Evolutionary conservation across 1,140 invertebrate species (phyloP).

Genomic region (Drosophila orosa): DNA sequence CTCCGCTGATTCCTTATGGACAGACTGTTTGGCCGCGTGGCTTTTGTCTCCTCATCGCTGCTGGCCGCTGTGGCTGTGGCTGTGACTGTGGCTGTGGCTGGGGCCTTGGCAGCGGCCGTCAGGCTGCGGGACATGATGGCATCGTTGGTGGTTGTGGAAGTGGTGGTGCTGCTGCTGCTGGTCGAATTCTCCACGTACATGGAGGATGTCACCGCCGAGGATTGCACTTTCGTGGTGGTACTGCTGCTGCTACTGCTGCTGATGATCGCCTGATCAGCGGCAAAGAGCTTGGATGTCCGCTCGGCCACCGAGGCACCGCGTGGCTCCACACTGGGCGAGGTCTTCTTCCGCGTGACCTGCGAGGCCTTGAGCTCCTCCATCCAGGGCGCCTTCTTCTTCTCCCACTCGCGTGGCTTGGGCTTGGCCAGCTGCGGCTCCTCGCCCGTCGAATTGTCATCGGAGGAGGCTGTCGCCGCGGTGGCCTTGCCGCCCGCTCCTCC

Average conservation of each 20-base stretch:
- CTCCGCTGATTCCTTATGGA: slow-evolving; percentile 77
- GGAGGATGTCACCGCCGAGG: slow-evolving; percentile 71
- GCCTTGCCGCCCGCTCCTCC: slow-evolving; percentile 32
- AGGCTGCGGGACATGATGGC: slow-evolving; percentile 64
- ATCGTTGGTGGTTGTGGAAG: slow-evolving; percentile 58
- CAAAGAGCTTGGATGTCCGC: slow-evolving; percentile 69
- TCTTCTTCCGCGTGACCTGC: slow-evolving; percentile 86
- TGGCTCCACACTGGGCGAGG: slow-evolving; percentile 83
- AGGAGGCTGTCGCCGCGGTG: slow-evolving; percentile 41
- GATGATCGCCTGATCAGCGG: slow-evolving; percentile 52
- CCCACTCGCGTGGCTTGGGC: slow-evolving; percentile 86
- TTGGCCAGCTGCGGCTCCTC: slow-evolving; percentile 84
- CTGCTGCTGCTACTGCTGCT: slow-evolving; percentile 48
- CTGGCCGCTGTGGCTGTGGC: slow-evolving; percentile 36
- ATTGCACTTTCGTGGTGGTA: slow-evolving; percentile 78
- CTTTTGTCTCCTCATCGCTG: slow-evolving; percentile 69
- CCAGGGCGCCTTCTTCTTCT: slow-evolving; percentile 88
- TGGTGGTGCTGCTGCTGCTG: slow-evolving; percentile 72
- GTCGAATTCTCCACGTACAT: slow-evolving; percentile 71
- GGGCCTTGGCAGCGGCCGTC: slow-evolving; percentile 45
- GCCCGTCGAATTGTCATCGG: slow-evolving; percentile 82
- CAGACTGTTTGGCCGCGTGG: slow-evolving; percentile 73
- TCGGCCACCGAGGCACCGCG: slow-evolving; percentile 59
- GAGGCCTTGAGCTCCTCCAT: slow-evolving; percentile 88
- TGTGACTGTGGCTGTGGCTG: slow-evolving; percentile 47